phyloP scores from a whole-genome alignment of 2,113 vertebrate genomes.

The Condylura cristata region DNA sequence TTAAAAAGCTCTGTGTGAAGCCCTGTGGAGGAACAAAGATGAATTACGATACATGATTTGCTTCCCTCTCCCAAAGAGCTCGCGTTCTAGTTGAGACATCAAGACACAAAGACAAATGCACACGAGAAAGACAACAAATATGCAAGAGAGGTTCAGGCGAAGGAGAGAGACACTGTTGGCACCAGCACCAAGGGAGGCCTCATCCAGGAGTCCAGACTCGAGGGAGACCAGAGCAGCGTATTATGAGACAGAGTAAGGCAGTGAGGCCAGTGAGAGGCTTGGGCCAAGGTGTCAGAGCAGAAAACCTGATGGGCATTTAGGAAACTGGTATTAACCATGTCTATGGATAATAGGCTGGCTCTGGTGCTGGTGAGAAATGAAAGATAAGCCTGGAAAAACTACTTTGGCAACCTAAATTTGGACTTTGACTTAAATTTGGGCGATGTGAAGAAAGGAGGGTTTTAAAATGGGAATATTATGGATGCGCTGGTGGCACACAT shows the following conservation, averaged over 20 bases:
- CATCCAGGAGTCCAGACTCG: fast-evolving
- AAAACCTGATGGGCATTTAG: neutral
- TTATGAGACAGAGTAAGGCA: neutral
- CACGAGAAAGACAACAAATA: neutral
- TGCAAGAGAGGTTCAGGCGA: neutral
- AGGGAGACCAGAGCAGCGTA: neutral
- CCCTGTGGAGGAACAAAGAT: neutral
- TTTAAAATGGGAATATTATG: neutral
- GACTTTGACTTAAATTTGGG: neutral
- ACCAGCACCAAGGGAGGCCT: too few relatives aligned
- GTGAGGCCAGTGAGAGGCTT: fast-evolving
- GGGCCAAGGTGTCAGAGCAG: neutral
- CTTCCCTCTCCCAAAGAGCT: neutral
- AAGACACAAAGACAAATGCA: neutral
- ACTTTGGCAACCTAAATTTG: neutral
- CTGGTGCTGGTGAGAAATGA: neutral
- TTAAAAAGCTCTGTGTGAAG: neutral
- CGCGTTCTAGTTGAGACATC: neutral
- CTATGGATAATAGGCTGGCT: neutral
- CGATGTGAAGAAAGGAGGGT: neutral
- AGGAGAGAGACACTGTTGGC: neutral
- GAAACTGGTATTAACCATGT: neutral
- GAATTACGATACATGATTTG: fast-evolving
- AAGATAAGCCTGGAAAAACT: neutral
- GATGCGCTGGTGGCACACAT: neutral